Evolutionary conservation across 1,140 invertebrate genomes (phyloP).

Genomic region (Pseudomyrmex concolor): DNA sequence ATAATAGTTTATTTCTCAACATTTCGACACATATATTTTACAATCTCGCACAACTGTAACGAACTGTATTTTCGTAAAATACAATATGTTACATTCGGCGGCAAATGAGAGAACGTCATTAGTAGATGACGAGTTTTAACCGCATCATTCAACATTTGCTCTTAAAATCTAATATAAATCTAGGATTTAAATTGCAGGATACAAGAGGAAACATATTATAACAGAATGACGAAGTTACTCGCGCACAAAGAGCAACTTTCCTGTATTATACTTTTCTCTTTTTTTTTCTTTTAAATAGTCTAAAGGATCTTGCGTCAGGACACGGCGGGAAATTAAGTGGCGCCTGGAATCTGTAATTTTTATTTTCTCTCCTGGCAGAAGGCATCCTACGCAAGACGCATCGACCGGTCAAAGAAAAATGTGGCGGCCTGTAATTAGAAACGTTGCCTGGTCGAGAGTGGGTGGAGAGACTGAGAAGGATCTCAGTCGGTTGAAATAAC

Average conservation of each 20-base stretch:
- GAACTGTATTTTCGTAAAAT: slow-evolving; percentile 38
- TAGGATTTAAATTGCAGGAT: slow-evolving; percentile 37
- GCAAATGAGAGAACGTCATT: slow-evolving; percentile 31
- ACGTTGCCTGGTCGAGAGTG: slow-evolving; percentile 60
- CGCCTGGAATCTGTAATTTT: slow-evolving; percentile 70
- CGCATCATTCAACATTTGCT: slow-evolving; percentile 33
- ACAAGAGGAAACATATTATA: slow-evolving; percentile 30
- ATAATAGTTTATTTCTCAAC: slow-evolving; percentile 44
- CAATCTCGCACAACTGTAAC: neutral
- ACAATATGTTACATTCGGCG: neutral
- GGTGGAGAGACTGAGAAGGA: slow-evolving; percentile 59
- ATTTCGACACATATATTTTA: slow-evolving; percentile 10
- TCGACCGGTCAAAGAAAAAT: slow-evolving; percentile 55
- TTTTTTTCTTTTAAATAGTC: slow-evolving; percentile 5
- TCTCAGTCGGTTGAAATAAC: slow-evolving; percentile 68
- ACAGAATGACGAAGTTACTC: neutral
- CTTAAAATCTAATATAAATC: slow-evolving; percentile 45
- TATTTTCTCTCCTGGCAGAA: slow-evolving; percentile 51
- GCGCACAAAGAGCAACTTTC: neutral
- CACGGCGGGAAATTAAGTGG: slow-evolving; percentile 58
- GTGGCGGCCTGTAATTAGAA: slow-evolving; percentile 78
- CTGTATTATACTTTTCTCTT: neutral
- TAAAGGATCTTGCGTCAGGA: slow-evolving; percentile 28
- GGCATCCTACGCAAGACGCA: slow-evolving; percentile 35
- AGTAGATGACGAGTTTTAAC: slow-evolving; percentile 24